phyloP scores from a whole-genome alignment of 1,140 invertebrate species.

The Drosophila sturtevanti region DNA sequence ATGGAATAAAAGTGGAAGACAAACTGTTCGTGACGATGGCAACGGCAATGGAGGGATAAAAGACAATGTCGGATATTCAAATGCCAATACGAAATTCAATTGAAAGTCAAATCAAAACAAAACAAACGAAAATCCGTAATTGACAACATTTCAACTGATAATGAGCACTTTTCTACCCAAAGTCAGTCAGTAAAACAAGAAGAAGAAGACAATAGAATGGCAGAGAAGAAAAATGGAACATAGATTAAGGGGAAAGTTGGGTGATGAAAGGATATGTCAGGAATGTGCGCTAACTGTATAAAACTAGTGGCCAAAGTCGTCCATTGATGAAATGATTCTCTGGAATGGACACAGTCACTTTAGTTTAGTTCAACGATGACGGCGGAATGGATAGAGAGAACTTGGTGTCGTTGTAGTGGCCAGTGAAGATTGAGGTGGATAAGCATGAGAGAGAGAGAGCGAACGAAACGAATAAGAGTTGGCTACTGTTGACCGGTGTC shows the following conservation, averaged over 20 bases:
- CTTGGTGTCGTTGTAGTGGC: not conserved
- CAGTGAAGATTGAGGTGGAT: slow-evolving; percentile 12
- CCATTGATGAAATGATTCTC: slow-evolving; percentile 61
- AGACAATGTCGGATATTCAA: slow-evolving; percentile 63
- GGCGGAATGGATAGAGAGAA: too few relatives aligned
- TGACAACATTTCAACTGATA: slow-evolving; percentile 77
- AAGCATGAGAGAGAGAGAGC: not conserved
- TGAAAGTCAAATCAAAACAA: slow-evolving; percentile 78
- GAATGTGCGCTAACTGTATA: slow-evolving; percentile 42
- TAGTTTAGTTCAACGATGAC: too few relatives aligned
- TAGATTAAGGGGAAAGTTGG: not conserved
- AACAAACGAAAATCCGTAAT: slow-evolving; percentile 75
- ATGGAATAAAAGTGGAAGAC: too few relatives aligned
- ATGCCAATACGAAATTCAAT: slow-evolving; percentile 72
- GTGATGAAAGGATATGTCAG: slow-evolving; percentile 29
- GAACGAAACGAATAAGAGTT: too few relatives aligned
- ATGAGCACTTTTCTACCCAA: slow-evolving; percentile 61
- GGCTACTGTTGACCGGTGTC: slow-evolving; percentile 45
- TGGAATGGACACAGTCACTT: slow-evolving; percentile 19
- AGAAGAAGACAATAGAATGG: not conserved
- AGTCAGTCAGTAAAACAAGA: not conserved
- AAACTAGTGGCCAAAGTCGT: slow-evolving; percentile 31
- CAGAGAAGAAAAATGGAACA: not conserved
- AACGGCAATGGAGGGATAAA: slow-evolving; percentile 37
- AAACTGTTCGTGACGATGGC: slow-evolving; percentile 49